Percentiles rank a stretch among this genome's conserved stretches.
Evolutionary conservation across 2,797 vertebrate species (phyloP).

Genomic region (Spinus olivaceus): DNA sequence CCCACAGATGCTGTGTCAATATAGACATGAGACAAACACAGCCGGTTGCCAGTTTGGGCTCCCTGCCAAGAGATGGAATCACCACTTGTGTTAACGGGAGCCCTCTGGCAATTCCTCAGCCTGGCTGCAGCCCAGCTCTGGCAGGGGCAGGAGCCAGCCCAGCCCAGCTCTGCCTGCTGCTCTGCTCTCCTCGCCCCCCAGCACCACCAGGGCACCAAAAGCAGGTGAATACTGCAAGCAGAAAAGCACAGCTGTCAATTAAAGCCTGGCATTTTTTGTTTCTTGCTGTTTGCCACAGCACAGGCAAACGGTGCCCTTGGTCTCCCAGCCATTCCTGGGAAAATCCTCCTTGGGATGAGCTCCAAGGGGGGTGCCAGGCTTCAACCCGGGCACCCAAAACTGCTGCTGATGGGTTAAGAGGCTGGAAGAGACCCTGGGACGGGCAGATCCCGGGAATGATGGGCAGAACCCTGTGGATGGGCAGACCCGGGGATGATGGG

Average conservation of each 20-base stretch:
- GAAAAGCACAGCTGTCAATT: not conserved
- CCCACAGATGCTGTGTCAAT: constrained; percentile 57
- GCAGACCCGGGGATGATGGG: no score
- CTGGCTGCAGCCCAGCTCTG: constrained; percentile 34
- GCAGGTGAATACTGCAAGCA: fast-evolving
- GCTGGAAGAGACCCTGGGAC: constrained; percentile 30
- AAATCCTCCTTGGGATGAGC: not conserved
- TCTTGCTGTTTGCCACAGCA: not conserved
- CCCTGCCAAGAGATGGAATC: constrained; percentile 42
- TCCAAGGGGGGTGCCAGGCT: not conserved
- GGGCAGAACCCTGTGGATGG: not conserved
- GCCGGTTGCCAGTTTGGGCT: constrained; percentile 47
- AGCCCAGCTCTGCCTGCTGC: not conserved
- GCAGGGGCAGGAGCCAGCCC: not conserved
- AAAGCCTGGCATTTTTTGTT: fast-evolving
- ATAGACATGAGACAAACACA: constrained; percentile 58
- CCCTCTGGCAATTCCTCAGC: constrained; percentile 50
- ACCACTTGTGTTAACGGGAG: constrained; percentile 33
- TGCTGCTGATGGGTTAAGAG: constrained; percentile 44
- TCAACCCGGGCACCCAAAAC: not conserved
- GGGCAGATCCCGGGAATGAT: not conserved
- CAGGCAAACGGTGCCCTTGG: fast-evolving
- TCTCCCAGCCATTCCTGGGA: not conserved
- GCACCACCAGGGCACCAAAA: not conserved
- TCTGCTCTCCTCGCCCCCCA: not conserved